A percentile compares a stretch with the other conserved stretches of the same genome.
phyloP scores from a whole-genome alignment of 1,140 invertebrate genomes.

The Cataglyphis hispanica region DNA sequence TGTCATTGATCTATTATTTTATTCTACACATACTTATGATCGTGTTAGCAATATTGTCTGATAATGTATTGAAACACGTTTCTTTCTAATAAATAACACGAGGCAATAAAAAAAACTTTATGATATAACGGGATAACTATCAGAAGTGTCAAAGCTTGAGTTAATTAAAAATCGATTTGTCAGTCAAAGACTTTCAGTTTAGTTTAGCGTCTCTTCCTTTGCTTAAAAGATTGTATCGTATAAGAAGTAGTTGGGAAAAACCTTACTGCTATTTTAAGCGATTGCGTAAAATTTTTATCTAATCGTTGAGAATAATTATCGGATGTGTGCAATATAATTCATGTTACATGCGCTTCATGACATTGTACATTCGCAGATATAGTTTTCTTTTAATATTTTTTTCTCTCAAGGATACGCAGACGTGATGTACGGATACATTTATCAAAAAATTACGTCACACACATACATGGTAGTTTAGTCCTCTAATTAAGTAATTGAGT shows the following conservation, averaged over 20 bases:
- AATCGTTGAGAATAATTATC: constrained; percentile 17
- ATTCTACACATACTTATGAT: neutral
- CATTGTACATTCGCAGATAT: neutral
- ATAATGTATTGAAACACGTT: neutral
- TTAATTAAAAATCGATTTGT: neutral
- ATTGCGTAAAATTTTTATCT: constrained; percentile 6
- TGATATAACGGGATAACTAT: neutral
- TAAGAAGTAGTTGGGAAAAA: neutral
- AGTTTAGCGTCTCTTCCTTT: neutral
- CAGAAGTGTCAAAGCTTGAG: no score
- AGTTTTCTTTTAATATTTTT: neutral
- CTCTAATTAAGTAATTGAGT: constrained; percentile 76
- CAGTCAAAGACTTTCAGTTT: neutral
- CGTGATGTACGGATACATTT: constrained; percentile 36
- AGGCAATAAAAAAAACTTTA: no score
- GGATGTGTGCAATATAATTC: neutral
- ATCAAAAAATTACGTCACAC: constrained; percentile 73
- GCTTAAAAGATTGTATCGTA: neutral
- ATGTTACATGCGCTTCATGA: neutral
- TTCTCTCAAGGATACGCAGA: neutral
- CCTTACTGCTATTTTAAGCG: neutral
- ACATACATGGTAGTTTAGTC: constrained; percentile 63
- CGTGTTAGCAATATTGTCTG: neutral
- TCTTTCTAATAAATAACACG: no score
- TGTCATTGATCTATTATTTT: constrained; percentile 9